Percentiles rank a stretch among this genome's conserved stretches.
phyloP scores from a whole-genome alignment of 2,113 vertebrate genomes.

The Egretta garzetta region DNA sequence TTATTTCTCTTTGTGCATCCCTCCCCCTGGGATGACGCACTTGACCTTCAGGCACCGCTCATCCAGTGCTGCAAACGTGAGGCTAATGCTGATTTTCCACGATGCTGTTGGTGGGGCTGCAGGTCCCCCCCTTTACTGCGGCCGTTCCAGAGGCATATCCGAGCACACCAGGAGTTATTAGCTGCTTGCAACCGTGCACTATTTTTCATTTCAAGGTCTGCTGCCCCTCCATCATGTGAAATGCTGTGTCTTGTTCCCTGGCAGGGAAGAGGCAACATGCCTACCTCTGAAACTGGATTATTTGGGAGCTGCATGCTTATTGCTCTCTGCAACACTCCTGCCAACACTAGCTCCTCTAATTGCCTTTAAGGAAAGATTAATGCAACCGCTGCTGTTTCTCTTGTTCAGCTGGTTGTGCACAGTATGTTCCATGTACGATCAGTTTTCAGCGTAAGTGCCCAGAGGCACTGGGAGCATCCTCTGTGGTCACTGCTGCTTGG shows the following conservation, averaged over 20 bases:
- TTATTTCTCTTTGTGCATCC: no score
- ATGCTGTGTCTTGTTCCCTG: not conserved
- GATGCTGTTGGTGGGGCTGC: not conserved
- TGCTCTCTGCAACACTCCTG: not conserved
- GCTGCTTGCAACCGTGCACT: rapidly evolving
- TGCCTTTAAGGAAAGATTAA: not conserved
- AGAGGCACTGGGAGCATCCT: not conserved
- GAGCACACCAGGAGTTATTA: not conserved
- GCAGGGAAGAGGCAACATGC: not conserved
- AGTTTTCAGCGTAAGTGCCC: not conserved
- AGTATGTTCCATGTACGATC: rapidly evolving
- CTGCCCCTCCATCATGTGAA: not conserved
- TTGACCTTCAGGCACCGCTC: not conserved
- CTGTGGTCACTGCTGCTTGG: not conserved
- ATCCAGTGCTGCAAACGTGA: not conserved
- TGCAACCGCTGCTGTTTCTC: not conserved
- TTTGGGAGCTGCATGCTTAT: not conserved
- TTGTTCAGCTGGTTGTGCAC: not conserved
- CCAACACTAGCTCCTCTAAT: not conserved
- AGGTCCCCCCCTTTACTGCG: no score
- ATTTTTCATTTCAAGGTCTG: not conserved
- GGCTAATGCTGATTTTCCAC: not conserved
- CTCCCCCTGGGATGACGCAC: not conserved
- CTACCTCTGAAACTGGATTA: not conserved
- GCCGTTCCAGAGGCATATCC: not conserved